Evolutionary conservation across 2,797 vertebrate species (phyloP).

Genomic region (Otolemur crassicaudatus): DNA sequence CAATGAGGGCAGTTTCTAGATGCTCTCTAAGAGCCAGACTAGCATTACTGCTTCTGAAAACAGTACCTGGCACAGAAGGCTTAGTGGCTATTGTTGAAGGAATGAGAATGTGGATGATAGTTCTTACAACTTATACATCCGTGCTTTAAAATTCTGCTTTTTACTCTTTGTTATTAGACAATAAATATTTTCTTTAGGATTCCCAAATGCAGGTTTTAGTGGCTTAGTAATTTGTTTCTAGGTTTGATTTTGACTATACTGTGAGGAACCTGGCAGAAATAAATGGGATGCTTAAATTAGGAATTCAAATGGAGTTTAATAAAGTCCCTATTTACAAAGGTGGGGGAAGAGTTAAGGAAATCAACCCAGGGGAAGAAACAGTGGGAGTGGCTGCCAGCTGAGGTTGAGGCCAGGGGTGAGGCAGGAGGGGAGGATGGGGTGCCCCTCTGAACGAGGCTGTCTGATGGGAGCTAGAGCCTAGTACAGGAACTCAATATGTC

Average conservation of each 20-base stretch:
- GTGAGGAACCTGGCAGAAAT: neutral
- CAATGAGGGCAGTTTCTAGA: neutral
- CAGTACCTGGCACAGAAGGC: neutral
- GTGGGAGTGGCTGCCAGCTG: too few relatives aligned
- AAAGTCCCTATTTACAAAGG: neutral
- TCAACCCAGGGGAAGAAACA: neutral
- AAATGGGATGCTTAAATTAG: neutral
- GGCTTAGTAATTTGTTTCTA: slow-evolving; percentile 17
- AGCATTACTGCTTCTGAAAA: neutral
- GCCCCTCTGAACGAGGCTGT: neutral
- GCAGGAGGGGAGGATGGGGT: neutral
- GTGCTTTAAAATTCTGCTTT: neutral
- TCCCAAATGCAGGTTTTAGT: neutral
- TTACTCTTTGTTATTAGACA: neutral
- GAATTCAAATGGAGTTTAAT: neutral
- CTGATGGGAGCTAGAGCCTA: neutral
- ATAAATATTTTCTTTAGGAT: neutral
- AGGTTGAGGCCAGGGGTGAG: neutral
- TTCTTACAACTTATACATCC: neutral
- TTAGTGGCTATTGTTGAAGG: neutral
- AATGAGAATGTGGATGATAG: neutral
- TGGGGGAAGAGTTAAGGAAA: neutral
- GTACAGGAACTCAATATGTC: neutral
- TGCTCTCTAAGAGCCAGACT: neutral
- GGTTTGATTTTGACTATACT: neutral